Percentiles rank a stretch among this genome's conserved stretches.
These are phyloP conservation scores for Thymelicus lineola DNA, from an alignment of 2,888 invertebrate species.

Conservation along the genomic window DNA sequence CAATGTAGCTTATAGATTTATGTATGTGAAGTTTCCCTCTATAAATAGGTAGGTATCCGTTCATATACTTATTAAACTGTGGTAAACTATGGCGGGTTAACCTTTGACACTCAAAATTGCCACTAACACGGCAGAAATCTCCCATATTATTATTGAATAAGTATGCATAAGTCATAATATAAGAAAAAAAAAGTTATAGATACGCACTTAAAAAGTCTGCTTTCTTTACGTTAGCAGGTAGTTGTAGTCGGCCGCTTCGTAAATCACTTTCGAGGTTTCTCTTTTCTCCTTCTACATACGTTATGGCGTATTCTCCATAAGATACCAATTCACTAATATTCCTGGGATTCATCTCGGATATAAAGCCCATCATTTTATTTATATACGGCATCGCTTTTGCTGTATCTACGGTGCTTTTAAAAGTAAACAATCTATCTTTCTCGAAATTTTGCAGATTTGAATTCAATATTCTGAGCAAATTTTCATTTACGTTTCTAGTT, in stretches of 20 bases:
- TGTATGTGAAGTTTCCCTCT: too few species aligned
- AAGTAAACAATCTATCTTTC: constrained; percentile 45
- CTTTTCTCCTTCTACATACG: constrained; percentile 42
- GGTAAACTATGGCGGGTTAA: too few species aligned
- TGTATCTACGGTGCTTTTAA: constrained; percentile 40
- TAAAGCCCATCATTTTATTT: constrained; percentile 42
- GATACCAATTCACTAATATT: constrained; percentile 45
- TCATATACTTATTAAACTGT: too few species aligned
- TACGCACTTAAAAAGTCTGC: constrained; percentile 40
- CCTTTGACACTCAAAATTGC: too few species aligned
- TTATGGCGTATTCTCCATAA: constrained; percentile 45
- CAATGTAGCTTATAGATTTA: too few species aligned
- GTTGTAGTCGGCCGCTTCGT: constrained; percentile 26
- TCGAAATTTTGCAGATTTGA: constrained; percentile 40
- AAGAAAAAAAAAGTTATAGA: neutral
- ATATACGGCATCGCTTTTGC: constrained; percentile 42
- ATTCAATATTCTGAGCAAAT: constrained; percentile 13
- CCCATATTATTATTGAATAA: too few species aligned
- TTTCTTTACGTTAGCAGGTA: constrained; percentile 39
- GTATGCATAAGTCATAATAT: neutral
- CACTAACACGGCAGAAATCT: too few species aligned
- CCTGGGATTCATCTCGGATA: constrained; percentile 41
- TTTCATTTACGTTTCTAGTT: neutral
- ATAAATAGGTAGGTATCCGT: too few species aligned
- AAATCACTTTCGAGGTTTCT: constrained; percentile 31